Evolutionary conservation across 2,113 vertebrate genomes (phyloP).

Genomic region (Cathartes aura): DNA sequence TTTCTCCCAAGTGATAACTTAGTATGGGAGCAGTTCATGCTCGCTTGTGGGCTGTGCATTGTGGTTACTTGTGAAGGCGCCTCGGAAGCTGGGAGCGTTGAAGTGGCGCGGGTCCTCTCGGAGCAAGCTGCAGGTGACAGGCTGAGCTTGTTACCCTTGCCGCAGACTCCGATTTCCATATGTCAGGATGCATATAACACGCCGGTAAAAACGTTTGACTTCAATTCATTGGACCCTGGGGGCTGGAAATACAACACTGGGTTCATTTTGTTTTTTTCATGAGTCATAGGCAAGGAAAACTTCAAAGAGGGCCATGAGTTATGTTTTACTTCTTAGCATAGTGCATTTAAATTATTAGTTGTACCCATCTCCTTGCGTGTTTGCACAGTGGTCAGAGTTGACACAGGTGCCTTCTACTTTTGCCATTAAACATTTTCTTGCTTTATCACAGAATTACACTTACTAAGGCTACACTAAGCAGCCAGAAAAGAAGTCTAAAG

Average conservation of each 20-base stretch:
- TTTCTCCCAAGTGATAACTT: neutral
- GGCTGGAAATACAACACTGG: neutral
- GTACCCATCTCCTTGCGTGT: neutral
- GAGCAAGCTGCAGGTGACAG: neutral
- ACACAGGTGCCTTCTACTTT: conserved; percentile 33
- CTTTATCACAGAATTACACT: neutral
- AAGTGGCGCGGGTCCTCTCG: fast-evolving
- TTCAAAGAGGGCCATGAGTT: conserved; percentile 7
- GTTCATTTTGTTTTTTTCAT: neutral
- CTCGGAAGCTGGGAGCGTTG: neutral
- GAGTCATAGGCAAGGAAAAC: neutral
- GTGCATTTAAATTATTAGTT: neutral
- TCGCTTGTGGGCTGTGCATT: neutral
- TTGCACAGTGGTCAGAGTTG: conserved; percentile 23
- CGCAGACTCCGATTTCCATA: neutral
- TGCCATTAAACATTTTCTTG: neutral
- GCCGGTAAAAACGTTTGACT: neutral
- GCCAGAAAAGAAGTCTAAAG: neutral
- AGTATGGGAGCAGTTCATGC: neutral
- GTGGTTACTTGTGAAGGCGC: fast-evolving
- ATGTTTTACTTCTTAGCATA: neutral
- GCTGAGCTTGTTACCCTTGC: neutral
- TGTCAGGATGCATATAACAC: neutral
- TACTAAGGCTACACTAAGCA: neutral
- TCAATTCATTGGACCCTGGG: neutral